Evolutionary conservation across 2,113 vertebrate genomes (phyloP).

Genomic region (Opisthocomus hoazin): DNA sequence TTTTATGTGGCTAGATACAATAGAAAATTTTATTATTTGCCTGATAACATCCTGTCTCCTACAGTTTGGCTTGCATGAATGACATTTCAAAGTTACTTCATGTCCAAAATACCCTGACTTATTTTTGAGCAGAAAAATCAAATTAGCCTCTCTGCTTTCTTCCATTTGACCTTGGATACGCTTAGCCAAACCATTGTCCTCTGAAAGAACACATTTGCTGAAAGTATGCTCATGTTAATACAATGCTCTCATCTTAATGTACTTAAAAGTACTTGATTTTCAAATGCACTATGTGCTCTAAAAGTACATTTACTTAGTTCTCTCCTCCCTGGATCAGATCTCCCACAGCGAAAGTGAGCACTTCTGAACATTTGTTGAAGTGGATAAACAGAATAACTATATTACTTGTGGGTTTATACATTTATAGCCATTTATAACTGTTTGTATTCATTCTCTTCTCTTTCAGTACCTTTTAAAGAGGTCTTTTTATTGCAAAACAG

Average conservation of each 20-base stretch:
- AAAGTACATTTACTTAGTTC: neutral
- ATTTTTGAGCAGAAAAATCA: constrained; percentile 30
- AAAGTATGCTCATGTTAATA: neutral
- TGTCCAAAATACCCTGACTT: neutral
- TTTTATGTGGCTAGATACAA: neutral
- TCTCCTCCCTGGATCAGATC: neutral
- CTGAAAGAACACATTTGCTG: neutral
- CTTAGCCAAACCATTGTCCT: neutral
- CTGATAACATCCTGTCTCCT: neutral
- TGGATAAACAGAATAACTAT: neutral
- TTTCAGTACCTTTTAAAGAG: neutral
- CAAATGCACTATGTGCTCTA: neutral
- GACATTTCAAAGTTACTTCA: neutral
- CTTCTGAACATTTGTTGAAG: neutral
- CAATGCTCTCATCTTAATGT: neutral
- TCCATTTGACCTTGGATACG: neutral
- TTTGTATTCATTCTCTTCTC: neutral
- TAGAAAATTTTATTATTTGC: neutral
- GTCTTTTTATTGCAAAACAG: neutral
- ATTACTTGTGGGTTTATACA: neutral
- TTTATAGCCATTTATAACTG: neutral
- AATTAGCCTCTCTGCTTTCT: constrained; percentile 11
- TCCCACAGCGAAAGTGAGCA: neutral
- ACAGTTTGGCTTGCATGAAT: neutral
- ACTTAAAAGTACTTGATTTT: constrained; percentile 6